Evolutionary conservation across 2,113 vertebrate genomes (phyloP), one percentile per base, ranked within the genome.

Genomic region (Bothrops jararaca): DNA sequence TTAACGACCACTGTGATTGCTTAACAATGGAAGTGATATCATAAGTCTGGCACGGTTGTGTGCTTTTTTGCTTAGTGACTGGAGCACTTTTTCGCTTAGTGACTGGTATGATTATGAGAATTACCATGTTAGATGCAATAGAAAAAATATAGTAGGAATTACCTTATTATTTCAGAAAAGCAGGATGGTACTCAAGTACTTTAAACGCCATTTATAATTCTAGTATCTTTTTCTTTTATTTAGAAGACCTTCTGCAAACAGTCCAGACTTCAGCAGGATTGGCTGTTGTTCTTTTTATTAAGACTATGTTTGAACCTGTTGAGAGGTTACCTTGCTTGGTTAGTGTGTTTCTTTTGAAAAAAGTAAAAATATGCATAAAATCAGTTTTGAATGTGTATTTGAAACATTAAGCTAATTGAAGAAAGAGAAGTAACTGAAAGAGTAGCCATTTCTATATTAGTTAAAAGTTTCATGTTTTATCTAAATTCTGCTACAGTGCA

Each of bases 261-360:
- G 97, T 99, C 89, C 99, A 98, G 95, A 99, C 98, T 53, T 98
- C 99, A 8, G 98, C 99, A 0, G 99, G 98, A 64, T 98, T 99
- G 97, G 99, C 99, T 0, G 95, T 98, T 54, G 96, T 99, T 94
- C 96, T 99, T 57, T 97, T 99, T 91, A 97, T 97, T 95, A 98
- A 98, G 94, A 97, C 97, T 34, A 98, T 98, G 96, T 97, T 98
- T 96, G 97, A 97, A 26, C 96, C 97, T 80, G 95, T 90, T 96
- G 98, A 98, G 91, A 92, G 97, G 26, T 94, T 98, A n/a, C 98
- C 98, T 60, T 96, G 96, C 42, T 96, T 98, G 97, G 99, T 99
- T 93, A 98, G 99, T 96, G 6, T 26, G 3, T 90, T 91, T 42
- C 96, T 93, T 9, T 0, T 50, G 93, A 26, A 95, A 88, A 80